phyloP scores from a whole-genome alignment of 2,113 vertebrate genomes.

The Regulus satrapa region DNA sequence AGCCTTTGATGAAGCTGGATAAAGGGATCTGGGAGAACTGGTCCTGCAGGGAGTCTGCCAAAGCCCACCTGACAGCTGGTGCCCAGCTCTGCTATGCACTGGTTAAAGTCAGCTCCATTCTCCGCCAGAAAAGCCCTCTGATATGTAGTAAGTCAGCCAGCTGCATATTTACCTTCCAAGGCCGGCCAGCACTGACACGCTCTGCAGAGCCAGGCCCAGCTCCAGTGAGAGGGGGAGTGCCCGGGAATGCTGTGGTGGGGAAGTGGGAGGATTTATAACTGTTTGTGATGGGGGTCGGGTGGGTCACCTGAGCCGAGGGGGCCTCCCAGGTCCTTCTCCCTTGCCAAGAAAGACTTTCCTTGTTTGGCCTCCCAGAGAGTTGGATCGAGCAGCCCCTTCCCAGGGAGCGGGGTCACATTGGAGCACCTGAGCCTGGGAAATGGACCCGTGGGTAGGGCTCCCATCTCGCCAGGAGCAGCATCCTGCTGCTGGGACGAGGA shows the following conservation, averaged over 20 bases:
- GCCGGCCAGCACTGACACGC: neutral
- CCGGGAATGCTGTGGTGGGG: neutral
- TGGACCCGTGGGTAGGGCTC: neutral
- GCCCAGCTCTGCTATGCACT: neutral
- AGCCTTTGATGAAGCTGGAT: neutral
- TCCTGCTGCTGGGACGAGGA: fast-evolving
- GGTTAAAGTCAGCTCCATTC: neutral
- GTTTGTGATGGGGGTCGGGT: neutral
- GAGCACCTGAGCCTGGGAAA: neutral
- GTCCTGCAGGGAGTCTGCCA: neutral
- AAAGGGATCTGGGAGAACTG: neutral
- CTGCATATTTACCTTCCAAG: neutral
- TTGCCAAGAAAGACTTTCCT: constrained; percentile 9
- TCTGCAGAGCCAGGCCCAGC: neutral
- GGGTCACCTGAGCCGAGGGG: neutral
- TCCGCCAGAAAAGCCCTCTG: neutral
- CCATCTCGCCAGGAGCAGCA: fast-evolving
- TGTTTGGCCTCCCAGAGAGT: neutral
- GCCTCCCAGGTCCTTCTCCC: neutral
- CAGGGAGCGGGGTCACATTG: fast-evolving
- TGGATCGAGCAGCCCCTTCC: neutral
- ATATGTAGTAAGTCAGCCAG: neutral
- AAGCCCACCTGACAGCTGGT: neutral
- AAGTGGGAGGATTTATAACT: neutral
- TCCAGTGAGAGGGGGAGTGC: neutral